These are phyloP conservation scores for Siniperca knerii DNA, from an alignment of 2,113 vertebrate species.

Conservation along the genomic window DNA sequence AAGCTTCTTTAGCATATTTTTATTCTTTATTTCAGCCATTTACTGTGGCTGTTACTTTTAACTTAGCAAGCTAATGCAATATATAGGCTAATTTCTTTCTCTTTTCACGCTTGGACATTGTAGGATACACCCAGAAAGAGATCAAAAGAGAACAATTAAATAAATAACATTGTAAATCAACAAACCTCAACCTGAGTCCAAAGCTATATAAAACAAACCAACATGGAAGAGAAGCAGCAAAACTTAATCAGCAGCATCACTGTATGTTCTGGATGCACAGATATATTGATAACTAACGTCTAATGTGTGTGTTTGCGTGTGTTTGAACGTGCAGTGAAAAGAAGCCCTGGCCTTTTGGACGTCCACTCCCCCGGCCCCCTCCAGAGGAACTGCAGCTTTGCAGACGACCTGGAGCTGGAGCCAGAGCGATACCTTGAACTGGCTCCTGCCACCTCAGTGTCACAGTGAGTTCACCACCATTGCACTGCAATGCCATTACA, in stretches of 20 bases:
- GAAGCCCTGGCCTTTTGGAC: conserved; percentile 54
- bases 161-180: not conserved
- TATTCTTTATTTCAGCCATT: not conserved
- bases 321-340: conserved; percentile 54
- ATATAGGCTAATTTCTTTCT: not conserved
- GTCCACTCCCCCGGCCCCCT: conserved; percentile 42
- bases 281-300: not conserved
- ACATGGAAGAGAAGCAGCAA: not conserved
- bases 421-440: conserved; percentile 59
- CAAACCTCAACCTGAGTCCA: not conserved
- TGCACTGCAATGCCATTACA: not conserved
- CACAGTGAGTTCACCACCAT: conserved; percentile 69
- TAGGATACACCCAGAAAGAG: not conserved
- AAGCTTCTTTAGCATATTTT: not conserved
- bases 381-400: conserved; percentile 69
- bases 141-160: too few relatives aligned
- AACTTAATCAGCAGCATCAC: not conserved
- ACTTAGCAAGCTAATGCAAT: not conserved
- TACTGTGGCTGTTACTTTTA: not conserved
- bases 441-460: conserved; percentile 56
- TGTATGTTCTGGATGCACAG: not conserved
- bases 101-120: not conserved
- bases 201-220: not conserved
- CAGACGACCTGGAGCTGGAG: conserved; percentile 75
- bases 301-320: not conserved